phyloP scores from a whole-genome alignment of 2,888 invertebrate species.

The Gymnosoma rotundatum region DNA sequence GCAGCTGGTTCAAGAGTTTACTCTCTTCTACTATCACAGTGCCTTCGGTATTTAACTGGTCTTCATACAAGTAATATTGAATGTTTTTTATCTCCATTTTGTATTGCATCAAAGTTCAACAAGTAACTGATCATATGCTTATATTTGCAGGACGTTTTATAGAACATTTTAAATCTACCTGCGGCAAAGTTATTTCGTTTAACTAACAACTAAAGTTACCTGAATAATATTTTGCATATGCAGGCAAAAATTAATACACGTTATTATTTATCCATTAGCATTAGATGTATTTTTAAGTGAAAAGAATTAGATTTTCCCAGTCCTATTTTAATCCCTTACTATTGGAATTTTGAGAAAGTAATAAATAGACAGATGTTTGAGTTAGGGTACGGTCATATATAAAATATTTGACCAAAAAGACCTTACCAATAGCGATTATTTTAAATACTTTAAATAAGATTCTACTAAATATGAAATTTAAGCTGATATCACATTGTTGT shows the following conservation, averaged over 20 bases:
- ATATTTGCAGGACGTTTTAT: not conserved
- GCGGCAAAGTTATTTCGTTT: not conserved
- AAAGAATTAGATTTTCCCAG: not conserved
- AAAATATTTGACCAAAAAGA: too few species aligned
- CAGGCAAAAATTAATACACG: not conserved
- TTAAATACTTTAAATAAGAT: too few species aligned
- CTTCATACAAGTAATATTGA: not conserved
- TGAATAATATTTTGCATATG: not conserved
- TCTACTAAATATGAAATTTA: too few species aligned
- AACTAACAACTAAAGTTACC: not conserved
- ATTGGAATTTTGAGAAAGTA: conserved; percentile 24
- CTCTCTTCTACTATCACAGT: not conserved
- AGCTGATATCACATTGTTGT: too few species aligned
- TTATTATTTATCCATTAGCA: too few species aligned
- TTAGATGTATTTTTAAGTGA: not conserved
- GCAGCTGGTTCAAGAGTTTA: not conserved
- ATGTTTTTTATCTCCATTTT: not conserved
- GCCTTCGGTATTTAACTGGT: not conserved
- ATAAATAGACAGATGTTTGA: conserved; percentile 47
- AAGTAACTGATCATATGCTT: not conserved
- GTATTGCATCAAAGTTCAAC: not conserved
- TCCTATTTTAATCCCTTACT: not conserved
- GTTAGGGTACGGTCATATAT: too few species aligned
- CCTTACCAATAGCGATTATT: too few species aligned
- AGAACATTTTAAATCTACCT: not conserved